These are phyloP conservation scores for Chloropsis cyanopogon DNA, from an alignment of 2,113 vertebrate species.

Conservation along the genomic window DNA sequence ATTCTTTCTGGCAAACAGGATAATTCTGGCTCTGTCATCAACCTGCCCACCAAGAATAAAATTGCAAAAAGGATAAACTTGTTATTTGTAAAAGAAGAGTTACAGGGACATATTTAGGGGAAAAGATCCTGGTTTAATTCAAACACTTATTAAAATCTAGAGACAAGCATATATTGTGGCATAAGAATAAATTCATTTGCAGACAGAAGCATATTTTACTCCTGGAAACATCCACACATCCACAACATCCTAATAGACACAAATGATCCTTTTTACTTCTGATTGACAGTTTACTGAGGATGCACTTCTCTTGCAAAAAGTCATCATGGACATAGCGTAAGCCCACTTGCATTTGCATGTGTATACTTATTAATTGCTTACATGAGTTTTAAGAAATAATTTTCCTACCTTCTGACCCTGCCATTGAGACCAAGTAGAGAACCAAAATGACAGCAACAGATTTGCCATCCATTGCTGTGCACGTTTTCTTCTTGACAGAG, in stretches of 20 bases:
- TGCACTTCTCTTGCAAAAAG: neutral
- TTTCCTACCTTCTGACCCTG: constrained; percentile 73
- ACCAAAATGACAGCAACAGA: neutral
- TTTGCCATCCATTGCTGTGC: neutral
- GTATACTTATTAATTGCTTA: neutral
- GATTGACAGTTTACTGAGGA: neutral
- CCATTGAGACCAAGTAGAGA: constrained; percentile 53
- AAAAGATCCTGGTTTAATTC: neutral
- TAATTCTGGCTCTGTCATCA: neutral
- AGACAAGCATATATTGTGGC: neutral
- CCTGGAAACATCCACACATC: neutral
- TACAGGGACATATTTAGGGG: neutral
- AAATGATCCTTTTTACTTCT: neutral
- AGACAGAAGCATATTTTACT: neutral
- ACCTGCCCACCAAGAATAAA: neutral
- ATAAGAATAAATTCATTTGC: neutral
- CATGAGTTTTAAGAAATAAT: neutral
- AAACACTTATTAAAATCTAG: neutral
- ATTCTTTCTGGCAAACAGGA: neutral
- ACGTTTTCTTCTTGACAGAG: neutral
- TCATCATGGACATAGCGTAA: neutral
- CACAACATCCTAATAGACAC: neutral
- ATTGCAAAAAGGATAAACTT: neutral
- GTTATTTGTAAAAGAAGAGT: neutral
- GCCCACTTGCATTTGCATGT: neutral